Percentiles rank a stretch among this genome's conserved stretches.
phyloP scores from a whole-genome alignment of 2,113 vertebrate genomes.

The Bujurquina vittata region DNA sequence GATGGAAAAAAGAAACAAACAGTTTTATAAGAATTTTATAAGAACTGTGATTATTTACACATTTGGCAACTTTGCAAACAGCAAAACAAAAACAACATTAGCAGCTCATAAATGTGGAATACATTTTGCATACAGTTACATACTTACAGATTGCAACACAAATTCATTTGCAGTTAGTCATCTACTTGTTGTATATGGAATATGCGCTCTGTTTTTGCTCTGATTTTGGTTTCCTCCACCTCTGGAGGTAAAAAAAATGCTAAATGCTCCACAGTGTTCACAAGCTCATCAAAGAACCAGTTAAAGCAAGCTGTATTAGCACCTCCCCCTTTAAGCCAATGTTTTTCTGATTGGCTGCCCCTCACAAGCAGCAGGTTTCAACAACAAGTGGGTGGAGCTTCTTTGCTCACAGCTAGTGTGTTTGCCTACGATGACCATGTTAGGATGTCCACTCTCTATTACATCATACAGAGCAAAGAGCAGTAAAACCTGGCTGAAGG shows the following conservation, averaged over 20 bases:
- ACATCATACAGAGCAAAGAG: background rate
- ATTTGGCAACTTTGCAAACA: background rate
- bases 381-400: background rate
- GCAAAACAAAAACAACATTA: background rate
- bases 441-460: background rate
- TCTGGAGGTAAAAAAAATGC: rapidly evolving
- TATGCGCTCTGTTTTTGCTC: background rate
- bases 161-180: background rate
- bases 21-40: background rate
- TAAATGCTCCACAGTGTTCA: background rate
- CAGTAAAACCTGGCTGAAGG: background rate
- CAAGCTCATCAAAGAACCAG: background rate
- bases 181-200: background rate
- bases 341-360: rapidly evolving
- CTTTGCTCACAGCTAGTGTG: background rate
- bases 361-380: background rate
- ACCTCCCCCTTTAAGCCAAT: rapidly evolving
- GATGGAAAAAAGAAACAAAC: background rate
- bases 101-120: rapidly evolving
- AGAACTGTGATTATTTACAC: no score
- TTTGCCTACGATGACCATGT: background rate
- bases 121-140: no score
- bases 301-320: background rate
- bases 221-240: background rate
- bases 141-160: background rate